These are phyloP conservation scores for Quadroppia sp. DNA, from an alignment of 2,888 invertebrate genomes.

Conservation along the genomic window DNA sequence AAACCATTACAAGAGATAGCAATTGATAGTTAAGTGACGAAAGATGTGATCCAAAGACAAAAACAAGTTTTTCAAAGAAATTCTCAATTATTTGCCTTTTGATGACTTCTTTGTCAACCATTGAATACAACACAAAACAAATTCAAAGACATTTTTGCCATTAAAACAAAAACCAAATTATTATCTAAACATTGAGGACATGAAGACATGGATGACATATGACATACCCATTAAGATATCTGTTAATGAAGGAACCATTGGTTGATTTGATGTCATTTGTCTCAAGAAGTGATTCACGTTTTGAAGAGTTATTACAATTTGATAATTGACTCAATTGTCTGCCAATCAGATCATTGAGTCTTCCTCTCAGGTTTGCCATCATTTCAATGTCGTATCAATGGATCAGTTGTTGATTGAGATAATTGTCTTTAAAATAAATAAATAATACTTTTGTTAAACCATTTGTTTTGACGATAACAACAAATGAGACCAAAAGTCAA, in stretches of 20 bases:
- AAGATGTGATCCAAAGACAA: neutral
- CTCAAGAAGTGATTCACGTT: constrained; percentile 12
- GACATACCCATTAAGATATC: constrained; percentile 42
- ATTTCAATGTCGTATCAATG: constrained; percentile 19
- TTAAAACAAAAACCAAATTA: neutral
- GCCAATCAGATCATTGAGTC: constrained; percentile 40
- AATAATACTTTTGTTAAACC: too few species aligned
- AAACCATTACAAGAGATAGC: neutral
- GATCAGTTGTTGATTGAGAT: neutral
- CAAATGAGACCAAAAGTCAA: too few species aligned
- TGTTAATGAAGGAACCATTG: constrained; percentile 41
- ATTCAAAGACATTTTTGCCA: too few species aligned
- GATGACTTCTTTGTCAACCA: neutral
- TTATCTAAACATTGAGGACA: neutral
- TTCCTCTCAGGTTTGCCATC: constrained; percentile 42
- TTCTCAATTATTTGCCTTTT: neutral
- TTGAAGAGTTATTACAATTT: constrained; percentile 15
- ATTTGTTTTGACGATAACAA: too few species aligned
- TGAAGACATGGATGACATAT: neutral
- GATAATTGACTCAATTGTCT: constrained; percentile 30
- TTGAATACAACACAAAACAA: neutral
- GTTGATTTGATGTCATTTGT: constrained; percentile 12
- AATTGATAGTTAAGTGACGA: neutral
- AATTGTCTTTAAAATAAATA: too few species aligned
- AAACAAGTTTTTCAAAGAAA: neutral